These are phyloP conservation scores for Apamea epomidion DNA, from an alignment of 2,888 invertebrate species.

Conservation along the genomic window DNA sequence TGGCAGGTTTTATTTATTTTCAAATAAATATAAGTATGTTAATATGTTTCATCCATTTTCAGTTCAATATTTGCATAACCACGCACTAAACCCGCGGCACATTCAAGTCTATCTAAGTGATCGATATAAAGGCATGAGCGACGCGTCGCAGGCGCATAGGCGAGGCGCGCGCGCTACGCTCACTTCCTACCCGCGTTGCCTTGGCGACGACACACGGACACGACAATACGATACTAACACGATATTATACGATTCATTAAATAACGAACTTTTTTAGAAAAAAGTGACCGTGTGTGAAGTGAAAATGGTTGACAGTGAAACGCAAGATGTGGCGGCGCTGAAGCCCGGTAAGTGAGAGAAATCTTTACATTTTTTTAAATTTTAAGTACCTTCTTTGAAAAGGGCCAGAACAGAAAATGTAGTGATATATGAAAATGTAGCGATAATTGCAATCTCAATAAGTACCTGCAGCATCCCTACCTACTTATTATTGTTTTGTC, in stretches of 20 bases:
- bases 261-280: slow-evolving; percentile 27
- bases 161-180: slow-evolving; percentile 60
- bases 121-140: slow-evolving; percentile 61
- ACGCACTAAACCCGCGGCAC: slow-evolving; percentile 18
- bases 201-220: slow-evolving; percentile 52
- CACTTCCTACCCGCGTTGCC: slow-evolving; percentile 67
- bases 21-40: background rate
- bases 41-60: background rate
- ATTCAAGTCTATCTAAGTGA: slow-evolving; percentile 26
- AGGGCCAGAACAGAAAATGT: background rate
- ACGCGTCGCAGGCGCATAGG: slow-evolving; percentile 55
- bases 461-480: background rate
- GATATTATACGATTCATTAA: slow-evolving; percentile 21
- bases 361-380: background rate
- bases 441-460: background rate
- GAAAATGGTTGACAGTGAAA: slow-evolving; percentile 71
- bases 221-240: slow-evolving; percentile 25
- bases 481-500: background rate
- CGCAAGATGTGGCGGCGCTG: slow-evolving; percentile 63
- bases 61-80: slow-evolving; percentile 7
- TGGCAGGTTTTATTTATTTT: too few species aligned
- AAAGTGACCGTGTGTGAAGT: slow-evolving; percentile 64
- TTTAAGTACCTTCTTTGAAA: background rate
- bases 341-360: slow-evolving; percentile 70
- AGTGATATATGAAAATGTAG: background rate